Evolutionary conservation across 2,888 invertebrate genomes (phyloP), one percentile per base, ranked within the genome.

Genomic region (Cephus sareptanus): DNA sequence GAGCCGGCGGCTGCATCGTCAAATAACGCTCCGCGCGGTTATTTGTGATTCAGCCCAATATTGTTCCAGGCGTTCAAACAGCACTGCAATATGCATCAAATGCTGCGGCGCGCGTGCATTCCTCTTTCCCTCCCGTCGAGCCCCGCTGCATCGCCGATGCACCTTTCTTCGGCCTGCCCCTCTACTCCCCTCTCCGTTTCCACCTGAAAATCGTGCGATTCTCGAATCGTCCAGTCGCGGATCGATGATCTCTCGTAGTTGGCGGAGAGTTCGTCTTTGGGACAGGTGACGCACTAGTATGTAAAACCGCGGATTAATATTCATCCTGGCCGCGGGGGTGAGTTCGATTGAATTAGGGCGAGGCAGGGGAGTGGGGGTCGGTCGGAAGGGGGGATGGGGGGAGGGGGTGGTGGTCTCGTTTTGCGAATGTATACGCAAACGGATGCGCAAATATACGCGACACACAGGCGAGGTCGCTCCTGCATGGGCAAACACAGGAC

Each of bases 41-140:
- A 81, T 84, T 85, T 85, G 83, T 78, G 81, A 83, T 81, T 81
- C 83, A 78, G 75, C 82, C 79, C 83, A 84, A 85, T 85, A 84
- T 84, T 84, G 84, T 83, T 82, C 81, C 81, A 82, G 77, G 73
- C 80, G 80, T 75, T 81, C 81, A 83, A 82, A 85, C 82, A 84
- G 70, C 81, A 75, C 78, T 84, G 81, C 83, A 83, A 84, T 84
- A 85, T 84, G 83, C 83, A 84, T 83, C 83, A 81, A 84, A 83
- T 81, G 81, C 81, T 80, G 71, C 77, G 74, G 34, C 70, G 11
- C 23, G 69, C 76, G 68, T 4, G 30, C n/a, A n/a, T 31, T 40
- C 11, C 33, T 31, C 31, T 23, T 56, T 23, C 56, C 23, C 56
- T 56, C 56, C 56, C 56, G 9, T 2, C 56, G 56, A 40, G 6